Base-by-base conservation (phyloP, 2,797 vertebrate genomes). In the Mormyrops attenuatus region DNA sequence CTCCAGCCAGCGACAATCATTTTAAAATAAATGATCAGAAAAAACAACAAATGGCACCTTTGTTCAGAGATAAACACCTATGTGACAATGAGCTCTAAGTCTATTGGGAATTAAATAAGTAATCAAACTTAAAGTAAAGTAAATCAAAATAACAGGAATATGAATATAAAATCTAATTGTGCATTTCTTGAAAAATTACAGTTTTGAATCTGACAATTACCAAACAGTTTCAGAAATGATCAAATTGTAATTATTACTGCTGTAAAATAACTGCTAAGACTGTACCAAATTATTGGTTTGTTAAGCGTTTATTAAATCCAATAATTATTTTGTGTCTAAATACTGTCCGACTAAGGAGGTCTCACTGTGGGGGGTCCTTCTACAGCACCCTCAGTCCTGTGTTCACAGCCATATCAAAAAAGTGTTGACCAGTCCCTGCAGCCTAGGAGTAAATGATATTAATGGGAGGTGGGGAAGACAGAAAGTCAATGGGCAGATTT, bases 401-500 rank as follows among this genome's bases (percentile, higher is more conserved):
- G 91, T 91, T 90, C 89, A 91, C 91, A 92, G 90, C 82, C 91
- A 89, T 90, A 89, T 89, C 89, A 91, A 90, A 90, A 66, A 88
- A 57, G 52, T 90, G 80, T 91, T 90, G 89, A 55, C 91, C 88
- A 89, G 91, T 90, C 93, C 90, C 89, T 93, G 92, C 84, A 50
- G 50, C 89, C 89, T 89, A 82, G 91, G 91, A 92, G 92, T 93
- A 93, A 73, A 93, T 92, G 92, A 93, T 92, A 94, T 93, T 93
- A 93, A 91, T 91, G 90, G 91, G 91, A 91, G 93, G 92, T 91
- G 89, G 88, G 92, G 90, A 88, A 93, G 93, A 93, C 94, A 93
- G 93, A 91, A 93, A 91, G 92, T 94, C 94, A 93, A 94, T 94
- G 92, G 90, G 90, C 92, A 93, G 92, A 94, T 94, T 93, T 94